phyloP scores from a whole-genome alignment of 1,140 invertebrate species.

The Eumaeus atala region DNA sequence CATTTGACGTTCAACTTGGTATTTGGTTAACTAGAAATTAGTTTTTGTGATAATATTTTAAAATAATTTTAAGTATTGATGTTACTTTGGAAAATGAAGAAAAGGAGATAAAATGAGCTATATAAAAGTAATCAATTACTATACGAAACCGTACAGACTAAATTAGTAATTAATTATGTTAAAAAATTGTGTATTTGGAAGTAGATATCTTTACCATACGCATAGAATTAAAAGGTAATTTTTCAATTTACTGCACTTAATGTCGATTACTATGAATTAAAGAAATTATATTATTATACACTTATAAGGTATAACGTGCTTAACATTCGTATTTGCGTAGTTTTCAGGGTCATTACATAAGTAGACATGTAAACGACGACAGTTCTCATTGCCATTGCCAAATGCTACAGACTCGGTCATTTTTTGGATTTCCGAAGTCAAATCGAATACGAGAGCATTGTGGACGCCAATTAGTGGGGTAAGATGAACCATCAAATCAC shows the following conservation, averaged over 20 bases:
- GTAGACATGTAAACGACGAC: conserved; percentile 40
- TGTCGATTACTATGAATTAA: too few species aligned
- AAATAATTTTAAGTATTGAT: too few species aligned
- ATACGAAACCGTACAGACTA: too few species aligned
- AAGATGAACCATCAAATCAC: conserved; percentile 31
- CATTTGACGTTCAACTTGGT: too few species aligned
- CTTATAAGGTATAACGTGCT: conserved; percentile 5
- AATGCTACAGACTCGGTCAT: conserved; percentile 41
- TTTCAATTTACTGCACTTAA: neutral
- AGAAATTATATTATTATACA: too few species aligned
- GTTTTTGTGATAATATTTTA: too few species aligned
- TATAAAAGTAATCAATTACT: too few species aligned
- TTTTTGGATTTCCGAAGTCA: conserved; percentile 54
- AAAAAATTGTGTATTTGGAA: neutral
- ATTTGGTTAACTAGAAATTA: too few species aligned
- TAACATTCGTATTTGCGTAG: conserved; percentile 31
- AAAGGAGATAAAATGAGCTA: too few species aligned
- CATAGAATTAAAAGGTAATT: conserved; percentile 11
- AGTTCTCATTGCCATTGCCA: conserved; percentile 48
- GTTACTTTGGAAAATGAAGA: too few species aligned
- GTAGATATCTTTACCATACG: neutral
- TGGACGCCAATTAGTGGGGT: conserved; percentile 83
- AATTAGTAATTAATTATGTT: neutral
- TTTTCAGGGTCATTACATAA: conserved; percentile 70
- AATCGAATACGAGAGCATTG: conserved; percentile 77